Evolutionary conservation across 2,797 vertebrate species (phyloP).

Genomic region (Notoglanidium macrostoma): DNA sequence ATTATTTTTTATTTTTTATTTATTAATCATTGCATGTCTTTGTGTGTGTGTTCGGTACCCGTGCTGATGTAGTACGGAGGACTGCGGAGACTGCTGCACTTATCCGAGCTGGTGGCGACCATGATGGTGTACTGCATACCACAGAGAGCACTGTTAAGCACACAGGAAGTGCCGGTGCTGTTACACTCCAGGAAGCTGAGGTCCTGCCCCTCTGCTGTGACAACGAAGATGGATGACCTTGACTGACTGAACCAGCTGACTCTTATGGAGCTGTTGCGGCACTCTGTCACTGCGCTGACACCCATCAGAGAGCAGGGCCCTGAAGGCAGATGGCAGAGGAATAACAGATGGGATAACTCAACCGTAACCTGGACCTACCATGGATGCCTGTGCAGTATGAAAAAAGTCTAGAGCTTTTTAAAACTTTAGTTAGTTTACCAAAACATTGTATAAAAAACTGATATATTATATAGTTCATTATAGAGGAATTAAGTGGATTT

Average conservation of each 20-base stretch:
- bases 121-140: conserved; percentile 73
- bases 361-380: neutral
- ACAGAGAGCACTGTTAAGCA: conserved; percentile 63
- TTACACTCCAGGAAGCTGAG: conserved; percentile 68
- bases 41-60: conserved; percentile 60
- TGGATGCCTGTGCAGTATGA: neutral
- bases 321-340: conserved; percentile 43
- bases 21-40: neutral
- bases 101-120: conserved; percentile 72
- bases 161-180: conserved; percentile 69
- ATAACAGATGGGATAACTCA: neutral
- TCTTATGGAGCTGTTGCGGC: conserved; percentile 67
- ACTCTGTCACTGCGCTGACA: conserved; percentile 61
- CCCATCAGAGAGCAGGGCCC: conserved; percentile 71
- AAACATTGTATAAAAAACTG: neutral
- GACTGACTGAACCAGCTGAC: conserved; percentile 68
- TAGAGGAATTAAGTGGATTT: neutral
- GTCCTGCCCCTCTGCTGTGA: conserved; percentile 71
- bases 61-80: conserved; percentile 68
- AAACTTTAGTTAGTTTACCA: neutral
- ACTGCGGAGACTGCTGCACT: conserved; percentile 77
- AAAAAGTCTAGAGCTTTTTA: neutral
- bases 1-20: too few relatives aligned
- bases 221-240: conserved; percentile 66
- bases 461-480: neutral